Evolutionary conservation across 2,113 vertebrate genomes (phyloP).

Genomic region (Butorides virescens): DNA sequence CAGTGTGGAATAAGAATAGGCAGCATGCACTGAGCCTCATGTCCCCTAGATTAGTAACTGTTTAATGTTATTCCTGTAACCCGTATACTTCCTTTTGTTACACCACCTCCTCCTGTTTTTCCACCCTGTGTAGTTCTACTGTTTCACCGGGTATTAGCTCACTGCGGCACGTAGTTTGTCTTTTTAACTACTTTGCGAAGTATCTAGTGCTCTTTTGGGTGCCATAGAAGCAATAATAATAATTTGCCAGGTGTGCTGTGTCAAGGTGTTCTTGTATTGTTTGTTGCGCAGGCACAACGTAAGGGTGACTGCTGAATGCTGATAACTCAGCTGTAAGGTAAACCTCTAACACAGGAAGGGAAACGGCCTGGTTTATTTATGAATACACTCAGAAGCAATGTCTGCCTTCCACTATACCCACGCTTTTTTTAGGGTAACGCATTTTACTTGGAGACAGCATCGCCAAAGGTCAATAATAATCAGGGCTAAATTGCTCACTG

Average conservation of each 20-base stretch:
- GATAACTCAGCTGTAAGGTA: slow-evolving; percentile 3
- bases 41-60: not conserved
- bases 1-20: not conserved
- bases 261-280: not conserved
- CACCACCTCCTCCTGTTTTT: slow-evolving; percentile 1
- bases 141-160: not conserved
- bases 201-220: slow-evolving; percentile 1
- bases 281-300: not conserved
- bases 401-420: not conserved
- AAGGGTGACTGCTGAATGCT: not conserved
- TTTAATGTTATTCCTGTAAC: slow-evolving; percentile 9
- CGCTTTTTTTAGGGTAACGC: not conserved
- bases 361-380: slow-evolving; percentile 1
- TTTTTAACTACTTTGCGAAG: slow-evolving; percentile 19
- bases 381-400: not conserved
- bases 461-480: slow-evolving; percentile 26
- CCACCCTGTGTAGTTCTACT: not conserved
- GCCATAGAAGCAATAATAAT: not conserved
- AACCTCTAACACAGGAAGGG: not conserved
- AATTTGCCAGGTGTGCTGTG: not conserved
- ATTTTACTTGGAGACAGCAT: slow-evolving; percentile 3
- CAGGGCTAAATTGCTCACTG: slow-evolving; percentile 40
- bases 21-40: not conserved
- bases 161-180: not conserved
- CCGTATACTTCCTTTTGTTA: not conserved